Evolutionary conservation across 2,113 vertebrate genomes (phyloP).

Genomic region (Engystomops pustulosus): DNA sequence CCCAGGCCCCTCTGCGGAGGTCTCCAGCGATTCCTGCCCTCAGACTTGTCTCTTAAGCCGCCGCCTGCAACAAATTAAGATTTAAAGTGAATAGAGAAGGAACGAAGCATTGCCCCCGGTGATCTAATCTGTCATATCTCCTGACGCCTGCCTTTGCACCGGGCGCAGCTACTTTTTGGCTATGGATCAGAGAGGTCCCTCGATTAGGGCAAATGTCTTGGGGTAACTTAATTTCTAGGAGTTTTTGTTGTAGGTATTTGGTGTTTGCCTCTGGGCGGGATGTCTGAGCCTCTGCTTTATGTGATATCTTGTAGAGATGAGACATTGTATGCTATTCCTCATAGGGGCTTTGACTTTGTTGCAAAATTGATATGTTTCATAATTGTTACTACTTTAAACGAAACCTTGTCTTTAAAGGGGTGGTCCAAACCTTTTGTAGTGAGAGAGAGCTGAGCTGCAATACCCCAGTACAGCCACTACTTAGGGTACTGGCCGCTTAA

Average conservation of each 20-base stretch:
- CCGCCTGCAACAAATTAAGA: constrained; percentile 53
- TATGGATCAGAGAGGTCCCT: constrained; percentile 24
- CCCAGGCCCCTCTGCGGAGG: neutral
- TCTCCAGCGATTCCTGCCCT: constrained; percentile 21
- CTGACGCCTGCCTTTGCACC: constrained; percentile 32
- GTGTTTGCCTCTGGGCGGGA: constrained; percentile 32
- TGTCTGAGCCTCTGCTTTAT: constrained; percentile 15
- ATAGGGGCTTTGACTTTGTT: too few species aligned
- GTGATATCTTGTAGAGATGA: neutral
- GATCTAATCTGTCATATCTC: constrained; percentile 52
- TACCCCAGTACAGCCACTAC: too few species aligned
- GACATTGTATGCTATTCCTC: too few species aligned
- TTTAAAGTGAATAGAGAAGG: constrained; percentile 35
- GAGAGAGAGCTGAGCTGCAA: too few species aligned
- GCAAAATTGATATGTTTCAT: too few species aligned
- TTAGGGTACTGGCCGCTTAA: too few species aligned
- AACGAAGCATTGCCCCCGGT: constrained; percentile 7
- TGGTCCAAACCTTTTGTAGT: too few species aligned
- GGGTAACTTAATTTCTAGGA: constrained; percentile 52
- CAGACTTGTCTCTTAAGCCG: neutral
- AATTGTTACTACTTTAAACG: too few species aligned
- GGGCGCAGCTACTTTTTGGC: constrained; percentile 44
- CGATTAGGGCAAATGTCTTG: constrained; percentile 45
- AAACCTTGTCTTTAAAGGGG: too few species aligned
- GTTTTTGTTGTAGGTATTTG: constrained; percentile 28